Base-by-base conservation (phyloP, 1,140 invertebrate genomes). In the Caenorhabditis tropicalis region DNA sequence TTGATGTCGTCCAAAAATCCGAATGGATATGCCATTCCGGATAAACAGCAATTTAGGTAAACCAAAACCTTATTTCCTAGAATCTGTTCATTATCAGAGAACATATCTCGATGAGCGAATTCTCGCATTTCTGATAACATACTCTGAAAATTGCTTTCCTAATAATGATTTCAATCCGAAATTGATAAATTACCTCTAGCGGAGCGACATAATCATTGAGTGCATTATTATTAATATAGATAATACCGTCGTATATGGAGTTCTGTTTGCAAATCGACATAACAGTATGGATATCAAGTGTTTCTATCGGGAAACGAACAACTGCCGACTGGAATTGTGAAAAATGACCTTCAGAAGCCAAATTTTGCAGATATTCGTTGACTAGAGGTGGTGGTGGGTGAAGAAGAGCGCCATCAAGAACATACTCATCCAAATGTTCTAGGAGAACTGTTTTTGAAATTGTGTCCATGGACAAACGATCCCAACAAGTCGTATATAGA, bases 21-120 rank as follows among this genome's bases (percentile, higher is more conserved):
- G 51, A 94, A 94, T 2, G 95, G 96, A 93, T 96, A 98, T 2
- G 95, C 95, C 83, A 96, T 93, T 1, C 97, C 97, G 27, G 95
- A 95, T 86, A 99, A 93, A 91, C 96, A 98, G 89, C 96, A 97
- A 81, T 96, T 96, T 29, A 94, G 91, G 90, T 97, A 98, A 15
- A 99, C 95, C 79, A 99, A 92, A 81, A 99, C 92, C 88, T 96
- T 96, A 88, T 97, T 97, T 21, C 97, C 97, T 27, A 96, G 91
- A 46, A 89, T 89, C 7, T 93, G 91, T 81, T 90, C 87, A 24
- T 84, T 89, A 81, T 92, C 89, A 84, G 27, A 91, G 81, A 70
- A 91, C 85, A 70, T 88, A 27, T 91, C 89, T 87, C 88, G 86
- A 12, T 91, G 91, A 6, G 65, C 86, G 91, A 91, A 70, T 87